Base-by-base conservation (phyloP, 2,888 invertebrate genomes). In the Trissolcus japonicus region DNA sequence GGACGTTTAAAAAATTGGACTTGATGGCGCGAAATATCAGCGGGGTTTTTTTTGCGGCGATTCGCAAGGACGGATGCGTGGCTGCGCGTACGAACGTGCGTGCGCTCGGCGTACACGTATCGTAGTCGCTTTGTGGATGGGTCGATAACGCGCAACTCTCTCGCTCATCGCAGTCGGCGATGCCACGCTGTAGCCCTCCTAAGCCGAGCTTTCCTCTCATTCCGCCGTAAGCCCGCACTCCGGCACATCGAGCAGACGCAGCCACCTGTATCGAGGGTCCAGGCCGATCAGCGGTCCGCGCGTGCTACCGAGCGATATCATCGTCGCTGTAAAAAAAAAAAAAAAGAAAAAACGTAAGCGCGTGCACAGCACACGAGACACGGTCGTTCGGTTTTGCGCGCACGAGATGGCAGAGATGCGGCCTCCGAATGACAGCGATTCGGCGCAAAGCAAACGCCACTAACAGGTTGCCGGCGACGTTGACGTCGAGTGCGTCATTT, bases 81-180 rank as follows among this genome's bases (percentile, higher is more conserved):
- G 78, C 67, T 69, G 78, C 75, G 72, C 72, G 72, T 56, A 59
- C 68, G 73, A 66, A 51, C 69, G 81, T 69, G 69, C 78, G 78
- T 69, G 72, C 78, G 76, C 76, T 69, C 71, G 67, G 73, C 76
- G 78, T 72, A 75, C 73, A 78, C 69, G 68, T 68, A 74, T 76
- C 72, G 74, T 69, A 68, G 71, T 75, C 69, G 76, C 80, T 79
- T 79, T 76, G 80, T 79, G 80, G 83, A 85, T 85, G 86, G 88
- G 88, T 88, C 88, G 88, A 88, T 88, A 88, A 87, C 85, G 87
- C 87, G 84, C 83, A 85, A 83, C 84, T 85, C 85, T 85, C 84
- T 82, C 84, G 81, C 82, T 84, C 85, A 83, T 84, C 83, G 84
- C 82, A 83, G 83, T 82, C 83, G 82, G 82, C 82, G 82, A 85